Conservation (phyloP, 2,888 invertebrate species). For the Zeuzera pyrina region DNA sequence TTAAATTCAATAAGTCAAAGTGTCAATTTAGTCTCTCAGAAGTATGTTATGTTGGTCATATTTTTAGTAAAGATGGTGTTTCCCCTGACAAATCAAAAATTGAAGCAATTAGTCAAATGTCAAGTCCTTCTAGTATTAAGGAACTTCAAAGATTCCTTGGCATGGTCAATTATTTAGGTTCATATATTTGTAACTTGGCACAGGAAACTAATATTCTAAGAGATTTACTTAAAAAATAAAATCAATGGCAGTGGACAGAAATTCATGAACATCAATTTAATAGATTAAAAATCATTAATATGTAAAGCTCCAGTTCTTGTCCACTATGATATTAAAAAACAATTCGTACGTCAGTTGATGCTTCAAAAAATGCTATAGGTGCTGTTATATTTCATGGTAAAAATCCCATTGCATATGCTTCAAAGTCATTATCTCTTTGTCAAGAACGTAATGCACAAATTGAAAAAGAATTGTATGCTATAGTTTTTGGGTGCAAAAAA, state of each 20-base stretch:
- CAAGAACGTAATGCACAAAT: slow-evolving; percentile 21
- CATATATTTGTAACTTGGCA: slow-evolving; percentile 11
- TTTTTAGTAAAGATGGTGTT: no score
- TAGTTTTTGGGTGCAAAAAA: slow-evolving; percentile 8
- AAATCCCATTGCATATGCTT: slow-evolving; percentile 19
- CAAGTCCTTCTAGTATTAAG: slow-evolving; percentile 6
- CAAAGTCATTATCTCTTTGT: slow-evolving; percentile 14
- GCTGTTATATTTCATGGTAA: slow-evolving; percentile 17
- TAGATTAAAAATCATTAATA: slow-evolving; percentile 9
- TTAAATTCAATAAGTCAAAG: no score
- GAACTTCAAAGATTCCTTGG: slow-evolving; percentile 12
- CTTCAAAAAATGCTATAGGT: slow-evolving; percentile 11
- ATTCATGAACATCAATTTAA: slow-evolving; percentile 14
- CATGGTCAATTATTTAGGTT: slow-evolving; percentile 11
- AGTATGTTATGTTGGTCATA: slow-evolving; percentile 10
- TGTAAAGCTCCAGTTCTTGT: slow-evolving; percentile 11
- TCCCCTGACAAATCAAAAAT: slow-evolving; percentile 8
- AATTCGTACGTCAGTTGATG: slow-evolving; percentile 10
- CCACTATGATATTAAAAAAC: slow-evolving; percentile 12
- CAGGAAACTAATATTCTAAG: slow-evolving; percentile 9
- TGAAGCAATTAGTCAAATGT: slow-evolving; percentile 11
- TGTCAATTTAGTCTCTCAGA: no score
- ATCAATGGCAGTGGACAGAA: slow-evolving; percentile 18
- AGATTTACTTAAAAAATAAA: slow-evolving; percentile 18
- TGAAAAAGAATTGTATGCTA: slow-evolving; percentile 16